These are phyloP conservation scores for Hylaeus anthracinus DNA, from an alignment of 1,140 invertebrate genomes.

Conservation along the genomic window DNA sequence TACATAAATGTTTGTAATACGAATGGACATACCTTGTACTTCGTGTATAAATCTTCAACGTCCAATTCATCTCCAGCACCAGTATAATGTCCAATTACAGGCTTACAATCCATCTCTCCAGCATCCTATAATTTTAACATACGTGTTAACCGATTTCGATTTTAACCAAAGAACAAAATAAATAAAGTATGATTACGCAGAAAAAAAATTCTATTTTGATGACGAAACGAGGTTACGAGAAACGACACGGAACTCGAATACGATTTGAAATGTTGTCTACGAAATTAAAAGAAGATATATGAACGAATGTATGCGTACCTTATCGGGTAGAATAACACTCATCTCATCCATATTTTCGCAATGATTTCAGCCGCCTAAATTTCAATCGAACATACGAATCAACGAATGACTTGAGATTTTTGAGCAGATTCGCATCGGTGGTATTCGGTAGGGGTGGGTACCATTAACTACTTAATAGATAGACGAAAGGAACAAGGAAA, in stretches of 20 bases:
- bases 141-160: conserved; percentile 13
- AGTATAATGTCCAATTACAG: conserved; percentile 80
- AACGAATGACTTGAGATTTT: conserved; percentile 59
- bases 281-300: not conserved
- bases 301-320: conserved; percentile 79
- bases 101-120: conserved; percentile 83
- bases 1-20: no score
- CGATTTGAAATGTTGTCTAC: not conserved
- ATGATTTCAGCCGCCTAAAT: not conserved
- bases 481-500: conserved; percentile 6
- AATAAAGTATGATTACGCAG: not conserved
- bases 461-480: conserved; percentile 31
- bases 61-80: conserved; percentile 88
- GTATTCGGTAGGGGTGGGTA: conserved; percentile 7
- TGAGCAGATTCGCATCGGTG: conserved; percentile 16
- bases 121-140: conserved; percentile 81
- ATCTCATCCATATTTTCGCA: conserved; percentile 85
- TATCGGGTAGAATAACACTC: conserved; percentile 86
- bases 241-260: not conserved
- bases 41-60: conserved; percentile 95
- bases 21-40: conserved; percentile 88
- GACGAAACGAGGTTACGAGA: conserved; percentile 27
- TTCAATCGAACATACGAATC: not conserved
- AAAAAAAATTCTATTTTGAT: conserved; percentile 1
- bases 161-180: not conserved